A percentile compares a stretch with the other conserved stretches of the same genome.
These are phyloP conservation scores for Drosophila asahinai DNA, from an alignment of 1,140 invertebrate species.

Conservation along the genomic window DNA sequence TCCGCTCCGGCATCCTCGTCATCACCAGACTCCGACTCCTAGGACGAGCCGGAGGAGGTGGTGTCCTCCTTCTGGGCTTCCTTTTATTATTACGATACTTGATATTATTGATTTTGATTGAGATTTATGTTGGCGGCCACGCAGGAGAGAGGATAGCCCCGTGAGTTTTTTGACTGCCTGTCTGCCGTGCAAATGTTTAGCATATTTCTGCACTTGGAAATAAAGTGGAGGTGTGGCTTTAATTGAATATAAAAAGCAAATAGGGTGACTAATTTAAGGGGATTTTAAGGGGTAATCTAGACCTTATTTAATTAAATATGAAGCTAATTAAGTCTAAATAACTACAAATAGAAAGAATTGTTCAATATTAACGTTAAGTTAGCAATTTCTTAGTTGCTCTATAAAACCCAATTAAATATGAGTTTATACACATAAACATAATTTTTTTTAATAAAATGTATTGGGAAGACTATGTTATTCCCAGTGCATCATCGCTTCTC, in stretches of 20 bases:
- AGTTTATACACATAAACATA: not conserved
- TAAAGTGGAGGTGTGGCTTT: not conserved
- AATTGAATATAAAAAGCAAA: not conserved
- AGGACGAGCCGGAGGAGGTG: not conserved
- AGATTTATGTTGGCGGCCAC: constrained; percentile 65
- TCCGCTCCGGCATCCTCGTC: constrained; percentile 26
- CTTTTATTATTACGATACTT: constrained; percentile 80
- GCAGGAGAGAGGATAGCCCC: constrained; percentile 1
- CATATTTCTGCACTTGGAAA: constrained; percentile 55
- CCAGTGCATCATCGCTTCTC: not conserved
- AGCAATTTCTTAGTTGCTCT: too few species aligned
- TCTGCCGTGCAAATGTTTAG: constrained; percentile 58
- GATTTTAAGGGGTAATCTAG: too few species aligned
- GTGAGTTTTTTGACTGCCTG: constrained; percentile 2
- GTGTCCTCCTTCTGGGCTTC: constrained; percentile 27
- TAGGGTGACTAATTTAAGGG: not conserved
- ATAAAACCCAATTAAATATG: not conserved
- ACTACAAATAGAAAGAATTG: too few species aligned
- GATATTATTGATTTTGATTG: constrained; percentile 84
- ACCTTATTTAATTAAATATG: not conserved
- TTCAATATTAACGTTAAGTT: too few species aligned
- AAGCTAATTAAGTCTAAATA: too few species aligned
- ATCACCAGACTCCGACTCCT: constrained; percentile 4
- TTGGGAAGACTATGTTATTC: not conserved
- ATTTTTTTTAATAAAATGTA: not conserved